Base-by-base conservation (phyloP, 2,113 vertebrate species). In the Brachionichthys hirsutus region DNA sequence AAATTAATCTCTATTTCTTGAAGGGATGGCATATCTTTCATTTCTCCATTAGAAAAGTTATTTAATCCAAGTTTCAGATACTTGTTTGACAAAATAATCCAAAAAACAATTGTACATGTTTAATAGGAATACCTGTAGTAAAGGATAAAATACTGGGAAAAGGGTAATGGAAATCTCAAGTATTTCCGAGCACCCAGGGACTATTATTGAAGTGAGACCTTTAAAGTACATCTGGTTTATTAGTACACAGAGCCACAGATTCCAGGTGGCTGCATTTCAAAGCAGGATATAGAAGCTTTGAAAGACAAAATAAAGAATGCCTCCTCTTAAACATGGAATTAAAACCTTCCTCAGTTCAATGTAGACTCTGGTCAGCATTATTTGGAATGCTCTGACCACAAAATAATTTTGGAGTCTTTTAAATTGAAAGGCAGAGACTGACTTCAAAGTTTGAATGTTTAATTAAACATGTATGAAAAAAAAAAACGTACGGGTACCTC, bases 1-100 rank as follows among this genome's bases (percentile, higher is more conserved):
- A 85, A 87, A 85, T 88, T 87, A 88, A 87, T 88, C 83, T 86
- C 61, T 67, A 62, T 85, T 87, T 88, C 87, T 88, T 65, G 67
- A 82, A 88, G 84, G 84, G 81, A 84, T 87, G 78, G 70, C 80
- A 68, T 81, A 79, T 79, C 76, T 74, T 75, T 67, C 13, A 70
- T 81, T 85, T 83, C 59, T 80, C n/a, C 16, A 78, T 83, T 80
- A 81, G 34, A 83, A 75, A 88, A 80, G 58, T 78, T 73, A 54
- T 81, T 80, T 54, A 67, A 71, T 85, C 56, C 59, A 73, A 87
- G 73, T 82, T 82, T 80, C 18, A 64, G 65, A 50, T 68, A 60
- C 77, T 79, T 73, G 71, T 78, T 76, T 68, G 70, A 78, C 72
- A 63, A 78, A 80, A 85, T 75, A 78, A 76, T 74, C 70, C 66